phyloP scores from a whole-genome alignment of 2,797 vertebrate species.

The Hypotaenidia okinawae region DNA sequence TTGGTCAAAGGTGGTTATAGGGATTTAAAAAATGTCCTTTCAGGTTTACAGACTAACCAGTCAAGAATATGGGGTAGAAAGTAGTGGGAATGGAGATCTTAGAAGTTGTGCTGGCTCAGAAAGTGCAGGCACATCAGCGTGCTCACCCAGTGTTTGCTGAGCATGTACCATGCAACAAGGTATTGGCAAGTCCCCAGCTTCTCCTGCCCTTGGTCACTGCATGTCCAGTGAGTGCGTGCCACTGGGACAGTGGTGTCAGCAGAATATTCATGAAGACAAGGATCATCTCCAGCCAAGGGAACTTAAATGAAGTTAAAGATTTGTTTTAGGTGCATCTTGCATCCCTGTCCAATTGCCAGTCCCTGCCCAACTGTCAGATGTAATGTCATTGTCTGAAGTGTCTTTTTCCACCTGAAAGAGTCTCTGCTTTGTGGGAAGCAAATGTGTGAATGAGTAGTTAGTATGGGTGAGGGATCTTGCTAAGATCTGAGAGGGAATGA shows the following conservation, averaged over 20 bases:
- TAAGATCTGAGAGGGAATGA: neutral
- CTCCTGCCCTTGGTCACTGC: neutral
- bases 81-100: neutral
- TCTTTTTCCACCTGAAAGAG: neutral
- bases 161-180: neutral
- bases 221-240: rapidly evolving
- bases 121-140: rapidly evolving
- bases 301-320: neutral
- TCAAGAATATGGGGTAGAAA: neutral
- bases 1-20: slow-evolving; percentile 23
- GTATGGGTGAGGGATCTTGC: neutral
- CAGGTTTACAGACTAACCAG: neutral
- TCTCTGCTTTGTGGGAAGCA: neutral
- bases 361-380: neutral
- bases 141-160: neutral
- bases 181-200: neutral
- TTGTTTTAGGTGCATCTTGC: neutral
- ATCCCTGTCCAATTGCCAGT: neutral
- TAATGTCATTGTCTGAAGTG: neutral
- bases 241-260: neutral
- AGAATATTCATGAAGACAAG: neutral
- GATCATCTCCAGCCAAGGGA: neutral
- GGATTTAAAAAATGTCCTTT: slow-evolving; percentile 14
- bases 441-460: neutral
- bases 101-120: neutral